These are phyloP conservation scores for Vidua macroura DNA, from an alignment of 2,113 vertebrate genomes.

Conservation along the genomic window DNA sequence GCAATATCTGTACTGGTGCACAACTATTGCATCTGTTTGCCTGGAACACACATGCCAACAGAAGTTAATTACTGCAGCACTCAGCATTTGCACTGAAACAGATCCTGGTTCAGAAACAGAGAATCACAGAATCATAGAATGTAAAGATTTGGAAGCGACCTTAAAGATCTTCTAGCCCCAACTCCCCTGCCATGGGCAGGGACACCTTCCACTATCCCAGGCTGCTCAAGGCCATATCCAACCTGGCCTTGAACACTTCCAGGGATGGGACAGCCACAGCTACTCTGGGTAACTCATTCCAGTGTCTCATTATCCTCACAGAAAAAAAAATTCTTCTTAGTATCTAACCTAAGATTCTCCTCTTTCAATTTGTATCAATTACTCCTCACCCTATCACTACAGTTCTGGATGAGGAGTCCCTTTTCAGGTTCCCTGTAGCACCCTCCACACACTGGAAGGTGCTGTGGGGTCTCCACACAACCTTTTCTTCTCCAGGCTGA, in stretches of 20 bases:
- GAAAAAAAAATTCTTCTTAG: neutral
- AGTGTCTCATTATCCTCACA: neutral
- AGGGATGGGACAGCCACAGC: neutral
- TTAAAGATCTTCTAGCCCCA: neutral
- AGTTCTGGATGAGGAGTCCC: neutral
- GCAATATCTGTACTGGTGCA: conserved; percentile 63
- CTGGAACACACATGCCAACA: conserved; percentile 41
- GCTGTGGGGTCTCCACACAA: neutral
- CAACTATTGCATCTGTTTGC: neutral
- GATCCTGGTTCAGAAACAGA: neutral
- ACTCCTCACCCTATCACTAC: neutral
- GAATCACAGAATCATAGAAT: neutral
- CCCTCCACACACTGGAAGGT: neutral
- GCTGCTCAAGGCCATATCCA: neutral
- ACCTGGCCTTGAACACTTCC: neutral
- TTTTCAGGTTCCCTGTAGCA: neutral
- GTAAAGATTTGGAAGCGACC: neutral
- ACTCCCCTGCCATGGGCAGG: neutral
- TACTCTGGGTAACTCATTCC: neutral
- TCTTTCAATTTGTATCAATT: neutral
- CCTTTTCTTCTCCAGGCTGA: neutral
- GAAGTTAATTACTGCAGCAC: neutral
- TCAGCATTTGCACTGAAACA: conserved; percentile 16
- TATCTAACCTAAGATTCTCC: neutral
- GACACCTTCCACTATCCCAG: neutral